Percentiles rank a stretch among this genome's conserved stretches.
These are phyloP conservation scores for Tokudaia muenninki DNA, from an alignment of 2,797 vertebrate species.

Conservation along the genomic window DNA sequence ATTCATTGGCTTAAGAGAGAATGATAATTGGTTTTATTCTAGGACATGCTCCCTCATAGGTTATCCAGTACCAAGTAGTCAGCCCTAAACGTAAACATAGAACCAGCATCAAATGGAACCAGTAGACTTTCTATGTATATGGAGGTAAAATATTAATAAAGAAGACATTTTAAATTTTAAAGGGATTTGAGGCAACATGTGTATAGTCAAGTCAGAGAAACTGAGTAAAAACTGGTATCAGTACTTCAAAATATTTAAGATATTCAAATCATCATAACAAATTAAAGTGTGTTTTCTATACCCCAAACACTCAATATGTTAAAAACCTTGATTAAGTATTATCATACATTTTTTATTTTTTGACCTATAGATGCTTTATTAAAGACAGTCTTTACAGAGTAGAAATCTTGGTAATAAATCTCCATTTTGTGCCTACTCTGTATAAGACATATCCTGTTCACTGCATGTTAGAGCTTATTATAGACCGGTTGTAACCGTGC, in stretches of 20 bases:
- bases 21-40: neutral
- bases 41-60: neutral
- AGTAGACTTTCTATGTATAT: neutral
- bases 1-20: neutral
- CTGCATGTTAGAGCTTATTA: fast-evolving
- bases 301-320: neutral
- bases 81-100: neutral
- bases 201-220: too few species aligned
- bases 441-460: neutral
- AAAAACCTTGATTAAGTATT: neutral
- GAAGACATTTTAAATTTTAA: too few species aligned
- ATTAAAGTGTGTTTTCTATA: neutral
- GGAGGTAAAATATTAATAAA: neutral
- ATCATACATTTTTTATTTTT: neutral
- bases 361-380: neutral
- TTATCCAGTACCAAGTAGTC: neutral
- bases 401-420: neutral
- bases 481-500: too few species aligned
- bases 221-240: neutral
- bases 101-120: neutral
- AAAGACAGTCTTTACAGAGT: neutral
- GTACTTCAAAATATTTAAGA: neutral
- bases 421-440: neutral
- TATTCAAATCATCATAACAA: neutral
- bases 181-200: neutral